Evolutionary conservation across 2,113 vertebrate species (phyloP).

Genomic region (Archilochus colubris): DNA sequence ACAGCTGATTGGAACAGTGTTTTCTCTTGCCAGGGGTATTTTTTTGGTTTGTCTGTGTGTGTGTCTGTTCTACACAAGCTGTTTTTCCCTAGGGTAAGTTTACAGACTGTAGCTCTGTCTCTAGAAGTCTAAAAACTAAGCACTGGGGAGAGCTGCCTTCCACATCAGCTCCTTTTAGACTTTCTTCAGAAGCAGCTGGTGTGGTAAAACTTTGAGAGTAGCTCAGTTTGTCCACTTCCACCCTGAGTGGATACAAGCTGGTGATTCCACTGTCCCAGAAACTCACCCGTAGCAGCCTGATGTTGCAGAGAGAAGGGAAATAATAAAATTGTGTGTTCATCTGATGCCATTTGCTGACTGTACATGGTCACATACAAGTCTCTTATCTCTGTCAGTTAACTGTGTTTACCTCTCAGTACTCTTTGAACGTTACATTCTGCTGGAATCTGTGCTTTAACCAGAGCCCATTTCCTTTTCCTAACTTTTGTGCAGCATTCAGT

Average conservation of each 20-base stretch:
- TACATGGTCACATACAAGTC: background rate
- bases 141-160: background rate
- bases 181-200: background rate
- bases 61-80: background rate
- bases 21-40: background rate
- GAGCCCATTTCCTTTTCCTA: background rate
- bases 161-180: background rate
- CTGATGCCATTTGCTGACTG: background rate
- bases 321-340: background rate
- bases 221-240: background rate
- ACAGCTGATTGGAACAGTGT: background rate
- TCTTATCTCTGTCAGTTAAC: background rate
- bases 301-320: background rate
- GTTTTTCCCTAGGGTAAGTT: background rate
- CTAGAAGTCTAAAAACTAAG: background rate
- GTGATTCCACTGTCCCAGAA: background rate
- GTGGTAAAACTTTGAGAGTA: background rate
- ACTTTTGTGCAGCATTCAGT: background rate
- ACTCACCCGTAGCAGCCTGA: background rate
- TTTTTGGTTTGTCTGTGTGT: background rate
- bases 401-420: background rate
- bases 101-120: background rate
- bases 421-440: background rate
- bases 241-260: background rate
- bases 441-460: background rate